phyloP scores from a whole-genome alignment of 2,888 invertebrate species.

The Argynnis bischoffii region DNA sequence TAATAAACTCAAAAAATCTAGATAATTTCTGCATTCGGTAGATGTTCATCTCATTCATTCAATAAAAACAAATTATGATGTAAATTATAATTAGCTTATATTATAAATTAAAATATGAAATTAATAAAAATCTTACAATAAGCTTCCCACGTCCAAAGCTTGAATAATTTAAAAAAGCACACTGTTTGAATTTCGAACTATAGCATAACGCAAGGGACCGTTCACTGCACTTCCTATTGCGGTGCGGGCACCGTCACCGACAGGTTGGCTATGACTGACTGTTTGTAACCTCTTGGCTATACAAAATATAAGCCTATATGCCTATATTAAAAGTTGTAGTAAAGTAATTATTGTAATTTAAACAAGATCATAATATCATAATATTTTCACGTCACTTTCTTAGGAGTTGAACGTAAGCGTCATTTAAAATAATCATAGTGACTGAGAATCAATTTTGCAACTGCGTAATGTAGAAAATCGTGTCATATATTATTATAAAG shows the following conservation, averaged over 20 bases:
- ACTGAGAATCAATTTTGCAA: conserved; percentile 9
- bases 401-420: conserved; percentile 9
- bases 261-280: conserved; percentile 48
- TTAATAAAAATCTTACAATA: conserved; percentile 15
- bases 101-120: too few relatives aligned
- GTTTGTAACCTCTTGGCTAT: conserved; percentile 13
- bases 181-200: conserved; percentile 18
- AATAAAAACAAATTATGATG: too few relatives aligned
- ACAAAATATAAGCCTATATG: conserved; percentile 23
- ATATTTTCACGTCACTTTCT: conserved; percentile 16
- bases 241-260: conserved; percentile 46
- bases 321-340: conserved; percentile 22
- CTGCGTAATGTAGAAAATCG: not conserved
- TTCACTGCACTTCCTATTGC: conserved; percentile 74
- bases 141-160: conserved; percentile 3
- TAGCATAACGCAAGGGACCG: conserved; percentile 46
- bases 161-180: conserved; percentile 16
- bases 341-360: conserved; percentile 10
- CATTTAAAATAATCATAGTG: conserved; percentile 10
- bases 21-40: too few relatives aligned
- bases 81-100: too few relatives aligned
- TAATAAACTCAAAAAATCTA: too few relatives aligned
- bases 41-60: too few relatives aligned
- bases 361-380: conserved; percentile 9
- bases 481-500: not conserved